These are phyloP conservation scores for Caenorhabditis drosophilae DNA, from an alignment of 2,888 invertebrate species.

Conservation along the genomic window DNA sequence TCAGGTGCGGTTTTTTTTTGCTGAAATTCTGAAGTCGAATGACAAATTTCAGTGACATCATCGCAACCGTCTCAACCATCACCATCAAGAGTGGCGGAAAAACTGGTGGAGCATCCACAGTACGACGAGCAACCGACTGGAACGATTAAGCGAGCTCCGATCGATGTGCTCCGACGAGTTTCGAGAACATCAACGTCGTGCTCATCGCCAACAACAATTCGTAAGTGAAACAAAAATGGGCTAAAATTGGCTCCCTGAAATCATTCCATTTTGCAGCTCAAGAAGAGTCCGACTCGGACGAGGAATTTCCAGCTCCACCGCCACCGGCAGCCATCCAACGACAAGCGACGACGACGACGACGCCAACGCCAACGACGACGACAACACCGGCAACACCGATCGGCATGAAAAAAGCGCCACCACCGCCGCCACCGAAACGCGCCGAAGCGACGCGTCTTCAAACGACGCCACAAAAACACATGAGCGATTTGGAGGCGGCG, in stretches of 20 bases:
- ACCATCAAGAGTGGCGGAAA: constrained; percentile 11
- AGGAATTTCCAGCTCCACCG: constrained; percentile 65
- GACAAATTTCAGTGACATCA: constrained; percentile 14
- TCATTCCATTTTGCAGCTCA: constrained; percentile 19
- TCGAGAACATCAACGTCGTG: constrained; percentile 24
- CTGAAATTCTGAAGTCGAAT: neutral
- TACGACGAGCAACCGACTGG: constrained; percentile 53
- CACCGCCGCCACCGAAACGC: constrained; percentile 67
- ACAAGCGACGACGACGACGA: constrained; percentile 16
- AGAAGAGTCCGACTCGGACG: constrained; percentile 65
- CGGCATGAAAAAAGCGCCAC: constrained; percentile 27
- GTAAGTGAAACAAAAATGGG: too few species aligned
- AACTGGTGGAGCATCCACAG: constrained; percentile 8
- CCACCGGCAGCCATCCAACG: constrained; percentile 10
- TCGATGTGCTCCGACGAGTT: constrained; percentile 45
- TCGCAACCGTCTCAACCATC: constrained; percentile 24
- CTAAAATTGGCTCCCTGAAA: too few species aligned
- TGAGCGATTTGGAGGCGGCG: constrained; percentile 54
- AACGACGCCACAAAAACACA: constrained; percentile 20
- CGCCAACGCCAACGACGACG: constrained; percentile 41
- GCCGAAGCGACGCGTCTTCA: constrained; percentile 55
- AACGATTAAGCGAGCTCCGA: constrained; percentile 63
- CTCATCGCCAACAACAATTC: constrained; percentile 27
- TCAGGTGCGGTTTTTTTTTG: constrained; percentile 11
- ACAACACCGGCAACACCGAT: constrained; percentile 33